phyloP scores from a whole-genome alignment of 2,888 invertebrate genomes.

The Metacarcinus magister region DNA sequence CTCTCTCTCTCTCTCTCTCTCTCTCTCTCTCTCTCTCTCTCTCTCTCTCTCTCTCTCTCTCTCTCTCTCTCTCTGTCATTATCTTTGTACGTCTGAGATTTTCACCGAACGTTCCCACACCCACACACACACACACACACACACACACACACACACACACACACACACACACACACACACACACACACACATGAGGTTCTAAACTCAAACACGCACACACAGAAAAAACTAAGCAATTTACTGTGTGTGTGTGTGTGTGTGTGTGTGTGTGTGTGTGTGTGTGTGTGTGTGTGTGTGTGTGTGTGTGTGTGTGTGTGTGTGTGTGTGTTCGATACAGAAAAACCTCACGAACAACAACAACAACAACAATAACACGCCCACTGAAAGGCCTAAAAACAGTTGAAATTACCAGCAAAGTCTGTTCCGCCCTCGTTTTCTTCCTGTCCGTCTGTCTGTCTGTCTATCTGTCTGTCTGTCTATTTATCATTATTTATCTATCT shows the following conservation, averaged over 20 bases:
- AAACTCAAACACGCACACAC: constrained; percentile 38
- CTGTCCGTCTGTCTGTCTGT: not conserved
- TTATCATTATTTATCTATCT: not conserved
- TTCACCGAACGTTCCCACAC: not conserved
- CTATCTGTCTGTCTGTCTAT: not conserved
- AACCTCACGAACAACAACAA: not conserved
- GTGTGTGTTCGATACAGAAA: not conserved
- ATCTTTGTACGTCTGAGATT: not conserved
- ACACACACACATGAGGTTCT: not conserved
- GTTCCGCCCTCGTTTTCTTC: not conserved
- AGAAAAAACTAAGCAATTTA: constrained; percentile 18
- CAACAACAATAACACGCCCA: not conserved
- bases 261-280: constrained; percentile 26
- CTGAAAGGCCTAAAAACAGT: not conserved
- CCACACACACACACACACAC: no score
- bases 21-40: constrained; percentile 2
- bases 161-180: constrained; percentile 41
- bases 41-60: not conserved
- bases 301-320: constrained; percentile 21
- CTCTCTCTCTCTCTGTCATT: not conserved
- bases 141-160: not conserved
- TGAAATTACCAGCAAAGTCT: constrained; percentile 7
- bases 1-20: not conserved
- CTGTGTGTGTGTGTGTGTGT: constrained; percentile 36
- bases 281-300: constrained; percentile 40